Base-by-base conservation (phyloP, 2,888 invertebrate genomes). In the Pristionchus maxplancki region DNA sequence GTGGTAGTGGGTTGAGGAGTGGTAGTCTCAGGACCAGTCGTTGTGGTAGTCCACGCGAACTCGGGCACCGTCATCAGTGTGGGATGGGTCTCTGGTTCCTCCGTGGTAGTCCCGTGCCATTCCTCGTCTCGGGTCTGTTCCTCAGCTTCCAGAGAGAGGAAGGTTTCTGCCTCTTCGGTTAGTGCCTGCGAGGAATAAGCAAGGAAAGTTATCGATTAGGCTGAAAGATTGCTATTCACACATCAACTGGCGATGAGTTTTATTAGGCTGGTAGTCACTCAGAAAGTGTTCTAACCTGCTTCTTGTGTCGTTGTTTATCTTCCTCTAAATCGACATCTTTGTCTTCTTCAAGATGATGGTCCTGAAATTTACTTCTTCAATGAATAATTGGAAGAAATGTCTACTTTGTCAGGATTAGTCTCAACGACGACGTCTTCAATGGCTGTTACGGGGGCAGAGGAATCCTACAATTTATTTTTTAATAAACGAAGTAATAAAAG, bases 281-380 rank as follows among this genome's bases (percentile, higher is more conserved):
- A 13, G 48, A 31, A 31, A 4, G 34, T 9, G 9, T 48, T 13
- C 71, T 11, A 13, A 87, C 86, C 71, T 87, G 86, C 50, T 87
- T 87, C 71, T 87, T 87, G 50, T 87, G 34, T 48, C 86, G 37
- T 37, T 31, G 34, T 50, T 87, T 87, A 71, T 87, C 71, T 9
- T 48, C 71, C 11, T 71, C 86, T 1, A 50, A 48, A 50, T 87
- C 71, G 48, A 67, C 31, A 1, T 37, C 48, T 44, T 85, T 64
- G 31, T 87, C 71, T 15, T 62, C 71, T 44, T 83, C 82, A 28
- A n/a, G 44, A 1, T 78, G 44, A n/a, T 40, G n/a, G 24, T 40
- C 78, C 78, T 78, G 44, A 44, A 44, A 78, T 44, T 13, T n/a
- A 24, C 20, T 24, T 6, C 24, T 74, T 28, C 24, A 24, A 40